Base-by-base conservation (phyloP, 2,888 invertebrate genomes). In the Epinotia brunnichana region DNA sequence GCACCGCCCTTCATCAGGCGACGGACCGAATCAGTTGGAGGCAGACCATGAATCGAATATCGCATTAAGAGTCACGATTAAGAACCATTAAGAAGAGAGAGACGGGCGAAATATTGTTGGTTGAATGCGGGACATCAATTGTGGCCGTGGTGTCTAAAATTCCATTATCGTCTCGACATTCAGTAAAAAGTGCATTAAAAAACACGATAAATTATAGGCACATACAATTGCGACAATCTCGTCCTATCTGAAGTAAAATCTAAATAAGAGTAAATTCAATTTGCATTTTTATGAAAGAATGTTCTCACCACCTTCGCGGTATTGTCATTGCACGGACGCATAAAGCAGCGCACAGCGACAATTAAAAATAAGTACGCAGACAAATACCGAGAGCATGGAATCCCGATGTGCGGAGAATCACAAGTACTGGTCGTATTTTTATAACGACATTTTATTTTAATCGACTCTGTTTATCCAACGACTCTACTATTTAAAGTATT, bases 311-410 rank as follows among this genome's bases (percentile, higher is more conserved):
- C 24, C 29, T 66, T 66, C 64, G 53, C 48, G 9, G 63, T 57
- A 53, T 41, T 69, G 69, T 67, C 57, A 44, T 17, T 39, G 53
- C 63, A 29, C 57, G 70, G 70, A 70, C 64, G 56, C 64, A 70
- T 70, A 70, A 70, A 70, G 51, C 13, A 64, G 70, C 63, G 53
- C 53, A n/a, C 44, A 19, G 48, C 39, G 13, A 51, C 51, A 64
- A 70, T 70, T 70, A 70, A 70, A 70, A 70, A 70, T 70, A 62
- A 35, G 35, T 70, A 63, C 62, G 29, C 11, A 51, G 62, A 70
- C 59, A 68, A 68, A 68, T 39, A 59, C 59, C 44, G 24, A 35
- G 59, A 57, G 44, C 57, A 67, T 35, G 59, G 59, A 68, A 19
- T 59, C 19, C 24, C 19, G 29, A 48, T 51, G 68, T 35, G 57